A percentile compares a stretch with the other conserved stretches of the same genome.
phyloP scores from a whole-genome alignment of 2,888 invertebrate genomes.

The Acholoe squamosa region DNA sequence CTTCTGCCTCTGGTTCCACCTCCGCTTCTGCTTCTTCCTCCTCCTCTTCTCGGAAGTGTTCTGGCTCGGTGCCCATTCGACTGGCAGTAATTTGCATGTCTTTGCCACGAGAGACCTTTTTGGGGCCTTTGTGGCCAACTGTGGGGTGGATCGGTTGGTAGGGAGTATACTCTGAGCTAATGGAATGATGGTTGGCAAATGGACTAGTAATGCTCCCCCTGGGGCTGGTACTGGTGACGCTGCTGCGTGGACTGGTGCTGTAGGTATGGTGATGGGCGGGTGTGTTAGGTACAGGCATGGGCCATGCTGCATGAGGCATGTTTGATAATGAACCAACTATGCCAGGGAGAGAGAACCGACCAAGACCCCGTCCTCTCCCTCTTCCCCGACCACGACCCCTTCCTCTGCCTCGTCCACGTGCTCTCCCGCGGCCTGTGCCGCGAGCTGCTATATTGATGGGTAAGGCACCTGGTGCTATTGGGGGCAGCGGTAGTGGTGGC shows the following conservation, averaged over 20 bases:
- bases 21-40: constrained; percentile 16
- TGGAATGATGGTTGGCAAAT: background rate
- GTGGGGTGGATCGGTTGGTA: constrained; percentile 53
- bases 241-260: constrained; percentile 46
- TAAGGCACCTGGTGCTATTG: background rate
- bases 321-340: constrained; percentile 35
- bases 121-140: constrained; percentile 56
- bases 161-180: constrained; percentile 25
- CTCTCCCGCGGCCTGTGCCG: constrained; percentile 6
- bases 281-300: constrained; percentile 46
- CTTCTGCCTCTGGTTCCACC: background rate
- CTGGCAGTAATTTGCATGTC: constrained; percentile 46
- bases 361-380: constrained; percentile 11
- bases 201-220: constrained; percentile 47
- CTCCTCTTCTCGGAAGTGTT: constrained; percentile 7
- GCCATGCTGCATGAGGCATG: constrained; percentile 41
- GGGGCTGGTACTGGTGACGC: constrained; percentile 8
- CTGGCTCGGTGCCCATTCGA: constrained; percentile 30
- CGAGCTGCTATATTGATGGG: background rate
- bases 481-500: background rate
- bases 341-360: constrained; percentile 32
- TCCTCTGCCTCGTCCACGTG: constrained; percentile 13
- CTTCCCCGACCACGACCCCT: constrained; percentile 29
- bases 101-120: constrained; percentile 56
- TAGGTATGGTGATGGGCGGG: constrained; percentile 23